Evolutionary conservation across 1,140 invertebrate genomes (phyloP).

Genomic region (Drosophila obscura): DNA sequence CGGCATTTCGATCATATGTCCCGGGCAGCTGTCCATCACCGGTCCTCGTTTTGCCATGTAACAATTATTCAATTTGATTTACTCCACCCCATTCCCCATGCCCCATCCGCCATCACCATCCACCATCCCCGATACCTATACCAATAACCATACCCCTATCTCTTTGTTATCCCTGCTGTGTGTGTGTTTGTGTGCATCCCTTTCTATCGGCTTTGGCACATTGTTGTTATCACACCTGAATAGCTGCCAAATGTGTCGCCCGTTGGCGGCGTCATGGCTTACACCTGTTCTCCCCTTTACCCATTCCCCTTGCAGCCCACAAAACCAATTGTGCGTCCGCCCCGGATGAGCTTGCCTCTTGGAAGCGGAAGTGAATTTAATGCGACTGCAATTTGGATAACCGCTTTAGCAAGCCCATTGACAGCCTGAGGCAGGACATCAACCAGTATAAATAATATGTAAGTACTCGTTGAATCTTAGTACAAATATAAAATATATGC

Average conservation of each 20-base stretch:
- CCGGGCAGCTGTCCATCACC: conserved; percentile 29
- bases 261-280: conserved; percentile 71
- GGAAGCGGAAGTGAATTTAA: conserved; percentile 69
- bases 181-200: conserved; percentile 1
- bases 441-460: no score
- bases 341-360: conserved; percentile 33
- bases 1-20: conserved; percentile 38
- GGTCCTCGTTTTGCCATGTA: conserved; percentile 38
- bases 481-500: no score
- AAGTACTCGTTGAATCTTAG: no score
- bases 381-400: conserved; percentile 69
- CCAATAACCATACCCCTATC: no score
- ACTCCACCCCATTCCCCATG: conserved; percentile 30
- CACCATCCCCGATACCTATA: no score
- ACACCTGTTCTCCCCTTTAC: conserved; percentile 53
- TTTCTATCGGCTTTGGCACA: conserved; percentile 42
- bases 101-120: not conserved
- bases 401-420: conserved; percentile 64
- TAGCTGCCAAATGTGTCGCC: conserved; percentile 76
- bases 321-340: not conserved
- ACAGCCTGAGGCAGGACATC: conserved; percentile 17
- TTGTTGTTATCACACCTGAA: conserved; percentile 72
- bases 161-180: conserved; percentile 14
- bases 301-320: not conserved
- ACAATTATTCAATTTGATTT: conserved; percentile 81